These are phyloP conservation scores for Drosophila lutescens DNA, from an alignment of 2,888 invertebrate species.

Conservation along the genomic window DNA sequence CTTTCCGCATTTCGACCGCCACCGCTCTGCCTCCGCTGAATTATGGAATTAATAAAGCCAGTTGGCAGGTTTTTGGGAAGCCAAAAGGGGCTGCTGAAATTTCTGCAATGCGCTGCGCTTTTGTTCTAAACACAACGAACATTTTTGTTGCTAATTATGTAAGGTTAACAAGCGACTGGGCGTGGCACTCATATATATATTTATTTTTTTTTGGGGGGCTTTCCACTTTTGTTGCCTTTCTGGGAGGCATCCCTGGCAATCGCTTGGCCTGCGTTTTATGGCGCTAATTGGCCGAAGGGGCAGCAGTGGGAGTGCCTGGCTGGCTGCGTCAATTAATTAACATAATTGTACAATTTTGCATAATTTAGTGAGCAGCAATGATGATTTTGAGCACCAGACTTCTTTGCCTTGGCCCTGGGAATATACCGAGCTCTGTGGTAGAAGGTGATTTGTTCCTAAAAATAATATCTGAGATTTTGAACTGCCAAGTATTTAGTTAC, in stretches of 20 bases:
- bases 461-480: background rate
- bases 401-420: slow-evolving; percentile 12
- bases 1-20: slow-evolving; percentile 15
- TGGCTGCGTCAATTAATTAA: slow-evolving; percentile 73
- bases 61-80: slow-evolving; percentile 48
- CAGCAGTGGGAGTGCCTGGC: slow-evolving; percentile 10
- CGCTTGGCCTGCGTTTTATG: slow-evolving; percentile 73
- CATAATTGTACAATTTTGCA: slow-evolving; percentile 79
- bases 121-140: slow-evolving; percentile 75
- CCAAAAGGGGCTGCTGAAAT: slow-evolving; percentile 31
- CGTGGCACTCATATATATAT: slow-evolving; percentile 26
- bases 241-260: slow-evolving; percentile 51
- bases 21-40: slow-evolving; percentile 64
- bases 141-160: slow-evolving; percentile 75
- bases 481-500: no score
- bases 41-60: slow-evolving; percentile 79
- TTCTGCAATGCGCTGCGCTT: slow-evolving; percentile 69
- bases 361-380: slow-evolving; percentile 60
- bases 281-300: slow-evolving; percentile 67
- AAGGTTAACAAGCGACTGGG: slow-evolving; percentile 61
- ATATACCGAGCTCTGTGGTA: background rate
- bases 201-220: slow-evolving; percentile 10
- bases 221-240: slow-evolving; percentile 3
- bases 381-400: slow-evolving; percentile 26
- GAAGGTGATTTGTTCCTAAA: background rate